Percentiles rank a stretch among this genome's conserved stretches.
phyloP scores from a whole-genome alignment of 2,797 vertebrate species.

The Fistularia commersonii region DNA sequence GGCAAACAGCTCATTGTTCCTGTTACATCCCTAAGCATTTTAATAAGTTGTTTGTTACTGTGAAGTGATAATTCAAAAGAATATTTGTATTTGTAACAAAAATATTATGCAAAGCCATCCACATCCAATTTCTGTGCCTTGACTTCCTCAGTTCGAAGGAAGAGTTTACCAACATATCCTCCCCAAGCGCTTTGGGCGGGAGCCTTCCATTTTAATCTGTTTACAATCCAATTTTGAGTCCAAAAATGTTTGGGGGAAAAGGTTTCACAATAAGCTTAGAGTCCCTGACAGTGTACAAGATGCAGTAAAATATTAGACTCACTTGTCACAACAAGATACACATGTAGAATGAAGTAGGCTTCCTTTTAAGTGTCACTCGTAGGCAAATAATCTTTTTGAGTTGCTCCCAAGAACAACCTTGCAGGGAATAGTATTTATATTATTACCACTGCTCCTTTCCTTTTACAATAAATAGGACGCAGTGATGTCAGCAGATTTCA shows the following conservation, averaged over 20 bases:
- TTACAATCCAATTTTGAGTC: conserved; percentile 24
- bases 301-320: conserved; percentile 7
- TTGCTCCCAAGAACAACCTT: conserved; percentile 24
- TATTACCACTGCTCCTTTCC: conserved; percentile 11
- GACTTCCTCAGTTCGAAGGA: conserved; percentile 17
- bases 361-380: conserved; percentile 24
- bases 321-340: conserved; percentile 8
- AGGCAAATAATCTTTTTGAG: conserved; percentile 21
- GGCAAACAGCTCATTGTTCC: too few relatives aligned
- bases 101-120: neutral
- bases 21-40: too few relatives aligned
- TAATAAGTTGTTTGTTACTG: too few relatives aligned
- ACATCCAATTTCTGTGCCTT: conserved; percentile 4
- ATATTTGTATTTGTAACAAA: too few relatives aligned
- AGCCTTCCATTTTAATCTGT: conserved; percentile 22
- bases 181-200: conserved; percentile 10
- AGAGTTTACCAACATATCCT: conserved; percentile 23
- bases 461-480: conserved; percentile 12
- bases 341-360: conserved; percentile 19
- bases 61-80: too few relatives aligned
- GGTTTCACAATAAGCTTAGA: conserved; percentile 4
- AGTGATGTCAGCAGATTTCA: conserved; percentile 23
- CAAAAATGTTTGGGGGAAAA: conserved; percentile 7
- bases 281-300: conserved; percentile 6
- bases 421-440: neutral